A percentile compares a stretch with the other conserved stretches of the same genome.
These are phyloP conservation scores for Porites australiensis DNA, from an alignment of 64 coral and sea anemone genomes.

Conservation along the genomic window DNA sequence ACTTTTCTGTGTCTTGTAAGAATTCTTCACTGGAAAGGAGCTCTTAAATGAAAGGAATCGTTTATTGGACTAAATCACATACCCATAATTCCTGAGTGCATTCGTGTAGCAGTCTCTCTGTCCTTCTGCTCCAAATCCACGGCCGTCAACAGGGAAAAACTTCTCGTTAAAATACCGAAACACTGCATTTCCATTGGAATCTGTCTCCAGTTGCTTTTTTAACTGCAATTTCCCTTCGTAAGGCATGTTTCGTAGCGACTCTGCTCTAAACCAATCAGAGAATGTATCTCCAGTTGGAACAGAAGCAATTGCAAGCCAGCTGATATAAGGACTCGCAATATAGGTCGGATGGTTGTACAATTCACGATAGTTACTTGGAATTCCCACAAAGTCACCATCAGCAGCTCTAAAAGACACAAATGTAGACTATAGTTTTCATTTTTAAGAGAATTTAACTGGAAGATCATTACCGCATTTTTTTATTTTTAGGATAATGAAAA, in stretches of 20 bases:
- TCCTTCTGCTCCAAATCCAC: slow-evolving; percentile 92
- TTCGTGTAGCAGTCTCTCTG: slow-evolving; percentile 92
- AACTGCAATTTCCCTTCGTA: slow-evolving; percentile 70
- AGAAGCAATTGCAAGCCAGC: slow-evolving; percentile 80
- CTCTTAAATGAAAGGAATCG: too few species aligned
- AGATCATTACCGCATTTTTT: too few species aligned
- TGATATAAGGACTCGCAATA: slow-evolving; percentile 82
- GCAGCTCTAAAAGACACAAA: slow-evolving; percentile 53
- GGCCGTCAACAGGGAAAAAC: slow-evolving; percentile 93
- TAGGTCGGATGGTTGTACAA: slow-evolving; percentile 78
- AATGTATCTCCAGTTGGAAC: slow-evolving; percentile 59
- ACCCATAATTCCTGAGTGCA: slow-evolving; percentile 96
- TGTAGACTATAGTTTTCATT: too few species aligned
- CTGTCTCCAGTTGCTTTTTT: slow-evolving; percentile 66
- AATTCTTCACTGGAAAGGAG: too few species aligned
- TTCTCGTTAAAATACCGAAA: slow-evolving; percentile 75
- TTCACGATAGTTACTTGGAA: slow-evolving; percentile 60
- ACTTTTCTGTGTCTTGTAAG: too few species aligned
- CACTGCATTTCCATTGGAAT: slow-evolving; percentile 73
- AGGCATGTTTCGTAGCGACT: slow-evolving; percentile 60
- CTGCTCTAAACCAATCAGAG: slow-evolving; percentile 86
- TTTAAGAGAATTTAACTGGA: too few species aligned
- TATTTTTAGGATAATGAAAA: too few species aligned
- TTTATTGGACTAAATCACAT: neutral
- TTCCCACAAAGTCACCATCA: slow-evolving; percentile 84